Evolutionary conservation across 2,797 vertebrate genomes (phyloP).

Genomic region (Rhodeus uyekii): DNA sequence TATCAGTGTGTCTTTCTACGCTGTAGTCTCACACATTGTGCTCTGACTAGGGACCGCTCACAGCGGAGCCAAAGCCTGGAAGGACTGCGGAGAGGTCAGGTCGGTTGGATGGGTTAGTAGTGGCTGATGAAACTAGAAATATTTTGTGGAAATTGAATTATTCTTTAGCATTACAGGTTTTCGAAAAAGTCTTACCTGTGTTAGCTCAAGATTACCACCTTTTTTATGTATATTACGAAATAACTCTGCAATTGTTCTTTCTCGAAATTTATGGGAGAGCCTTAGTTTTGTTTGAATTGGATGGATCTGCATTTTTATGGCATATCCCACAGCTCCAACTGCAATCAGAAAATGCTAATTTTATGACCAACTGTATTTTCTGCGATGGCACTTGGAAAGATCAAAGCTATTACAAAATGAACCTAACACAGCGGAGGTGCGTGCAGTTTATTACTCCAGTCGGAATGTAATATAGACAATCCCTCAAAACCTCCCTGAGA

Average conservation of each 20-base stretch:
- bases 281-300: slow-evolving; percentile 46
- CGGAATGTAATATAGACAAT: slow-evolving; percentile 55
- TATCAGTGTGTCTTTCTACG: slow-evolving; percentile 62
- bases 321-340: slow-evolving; percentile 54
- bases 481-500: slow-evolving; percentile 52
- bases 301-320: slow-evolving; percentile 61
- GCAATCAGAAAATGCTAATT: slow-evolving; percentile 60
- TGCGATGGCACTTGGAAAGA: slow-evolving; percentile 60
- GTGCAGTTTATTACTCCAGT: slow-evolving; percentile 57
- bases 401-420: slow-evolving; percentile 59
- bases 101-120: background rate
- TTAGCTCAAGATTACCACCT: background rate
- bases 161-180: background rate
- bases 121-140: background rate
- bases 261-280: slow-evolving; percentile 49
- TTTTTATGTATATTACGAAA: background rate
- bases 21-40: slow-evolving; percentile 13
- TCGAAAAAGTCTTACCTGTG: background rate
- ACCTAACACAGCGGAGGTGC: slow-evolving; percentile 57
- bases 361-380: slow-evolving; percentile 61
- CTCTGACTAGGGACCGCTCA: background rate
- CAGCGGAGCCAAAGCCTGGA: background rate
- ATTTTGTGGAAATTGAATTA: background rate
- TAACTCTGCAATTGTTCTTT: slow-evolving; percentile 41
- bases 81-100: slow-evolving; percentile 17